These are phyloP conservation scores for Leuciscus waleckii DNA, from an alignment of 2,797 vertebrate genomes.

Conservation along the genomic window DNA sequence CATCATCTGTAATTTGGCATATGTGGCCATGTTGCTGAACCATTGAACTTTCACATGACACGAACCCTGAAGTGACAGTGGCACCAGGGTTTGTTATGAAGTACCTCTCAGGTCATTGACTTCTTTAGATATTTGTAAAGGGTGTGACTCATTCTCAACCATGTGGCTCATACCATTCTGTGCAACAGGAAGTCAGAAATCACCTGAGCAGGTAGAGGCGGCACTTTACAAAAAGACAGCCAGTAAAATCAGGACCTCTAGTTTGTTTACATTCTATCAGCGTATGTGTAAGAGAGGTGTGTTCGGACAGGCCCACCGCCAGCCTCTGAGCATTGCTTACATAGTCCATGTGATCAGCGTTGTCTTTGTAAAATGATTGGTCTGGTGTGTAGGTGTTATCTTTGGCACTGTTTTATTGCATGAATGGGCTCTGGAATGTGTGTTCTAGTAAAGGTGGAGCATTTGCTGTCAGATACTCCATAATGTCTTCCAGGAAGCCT, in stretches of 20 bases:
- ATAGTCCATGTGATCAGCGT: conserved; percentile 4
- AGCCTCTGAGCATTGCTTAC: conserved; percentile 2
- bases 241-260: conserved; percentile 17
- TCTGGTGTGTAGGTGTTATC: conserved; percentile 31
- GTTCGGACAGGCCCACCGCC: conserved; percentile 42
- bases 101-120: conserved; percentile 31
- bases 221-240: neutral
- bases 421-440: conserved; percentile 35
- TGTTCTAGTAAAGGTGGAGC: conserved; percentile 16
- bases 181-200: neutral
- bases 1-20: neutral
- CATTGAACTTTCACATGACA: neutral
- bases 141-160: conserved; percentile 28
- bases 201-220: conserved; percentile 20
- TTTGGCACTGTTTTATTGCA: conserved; percentile 9
- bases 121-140: conserved; percentile 11
- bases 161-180: neutral
- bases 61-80: neutral
- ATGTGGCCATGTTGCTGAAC: neutral
- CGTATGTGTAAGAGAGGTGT: conserved; percentile 48
- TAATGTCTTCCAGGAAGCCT: neutral
- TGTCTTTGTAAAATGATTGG: conserved; percentile 2
- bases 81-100: neutral
- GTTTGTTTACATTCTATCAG: conserved; percentile 51
- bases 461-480: neutral